A percentile compares a stretch with the other conserved stretches of the same genome.
phyloP scores from a whole-genome alignment of 2,797 vertebrate genomes.

The Ctenopoma multispine region DNA sequence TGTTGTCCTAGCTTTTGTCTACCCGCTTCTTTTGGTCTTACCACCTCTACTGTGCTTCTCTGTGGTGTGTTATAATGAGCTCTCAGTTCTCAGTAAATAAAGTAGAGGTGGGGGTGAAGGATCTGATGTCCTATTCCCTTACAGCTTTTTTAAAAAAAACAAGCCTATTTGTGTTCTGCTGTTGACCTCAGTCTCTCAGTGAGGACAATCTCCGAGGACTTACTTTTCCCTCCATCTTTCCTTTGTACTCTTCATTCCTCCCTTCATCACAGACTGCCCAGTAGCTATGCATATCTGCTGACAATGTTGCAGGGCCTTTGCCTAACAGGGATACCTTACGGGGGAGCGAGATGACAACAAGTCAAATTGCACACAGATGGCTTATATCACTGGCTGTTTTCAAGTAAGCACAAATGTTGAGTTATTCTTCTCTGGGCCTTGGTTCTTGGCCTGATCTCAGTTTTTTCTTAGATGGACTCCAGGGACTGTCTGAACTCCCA shows the following conservation, averaged over 20 bases:
- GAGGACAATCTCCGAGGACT: slow-evolving; percentile 57
- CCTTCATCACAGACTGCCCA: slow-evolving; percentile 58
- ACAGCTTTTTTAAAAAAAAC: slow-evolving; percentile 29
- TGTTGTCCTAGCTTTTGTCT: neutral
- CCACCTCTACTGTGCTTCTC: slow-evolving; percentile 23
- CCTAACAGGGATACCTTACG: slow-evolving; percentile 51
- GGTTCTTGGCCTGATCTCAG: slow-evolving; percentile 46
- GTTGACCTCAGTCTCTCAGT: slow-evolving; percentile 67
- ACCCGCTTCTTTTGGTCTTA: slow-evolving; percentile 15
- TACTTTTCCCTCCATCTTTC: slow-evolving; percentile 51
- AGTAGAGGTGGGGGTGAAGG: slow-evolving; percentile 11
- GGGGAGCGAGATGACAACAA: slow-evolving; percentile 58
- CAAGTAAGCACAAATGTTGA: slow-evolving; percentile 45
- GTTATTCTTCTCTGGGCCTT: slow-evolving; percentile 55
- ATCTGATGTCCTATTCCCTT: slow-evolving; percentile 41
- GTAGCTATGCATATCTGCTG: slow-evolving; percentile 69
- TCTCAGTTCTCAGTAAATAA: slow-evolving; percentile 46
- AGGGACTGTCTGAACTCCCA: slow-evolving; percentile 57
- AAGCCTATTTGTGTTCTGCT: slow-evolving; percentile 62
- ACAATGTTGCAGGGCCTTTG: slow-evolving; percentile 65
- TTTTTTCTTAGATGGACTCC: slow-evolving; percentile 37
- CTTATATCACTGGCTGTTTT: slow-evolving; percentile 61
- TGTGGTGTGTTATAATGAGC: slow-evolving; percentile 45
- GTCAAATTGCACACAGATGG: slow-evolving; percentile 74
- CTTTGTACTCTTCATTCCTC: slow-evolving; percentile 43